phyloP scores from a whole-genome alignment of 2,113 vertebrate species.

The Pterocles orientalis region DNA sequence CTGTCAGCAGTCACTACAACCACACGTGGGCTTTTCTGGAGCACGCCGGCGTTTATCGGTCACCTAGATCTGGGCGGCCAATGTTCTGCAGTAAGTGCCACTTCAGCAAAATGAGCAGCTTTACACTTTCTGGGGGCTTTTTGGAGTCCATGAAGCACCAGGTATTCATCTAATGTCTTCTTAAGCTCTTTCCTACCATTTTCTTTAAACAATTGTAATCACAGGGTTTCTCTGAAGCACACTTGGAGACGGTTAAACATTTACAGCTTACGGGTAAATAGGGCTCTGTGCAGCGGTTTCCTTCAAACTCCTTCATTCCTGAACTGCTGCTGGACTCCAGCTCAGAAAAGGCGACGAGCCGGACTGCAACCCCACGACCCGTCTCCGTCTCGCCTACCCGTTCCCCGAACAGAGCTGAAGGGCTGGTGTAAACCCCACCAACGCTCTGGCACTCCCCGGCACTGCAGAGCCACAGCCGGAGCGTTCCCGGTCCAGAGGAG shows the following conservation, averaged over 20 bases:
- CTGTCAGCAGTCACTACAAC: background rate
- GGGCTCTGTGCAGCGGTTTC: background rate
- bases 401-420: background rate
- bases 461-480: background rate
- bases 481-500: background rate
- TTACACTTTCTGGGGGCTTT: background rate
- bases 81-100: background rate
- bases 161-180: background rate
- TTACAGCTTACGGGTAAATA: conserved; percentile 3
- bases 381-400: background rate
- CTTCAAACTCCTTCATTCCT: background rate
- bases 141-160: background rate
- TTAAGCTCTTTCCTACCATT: background rate
- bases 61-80: background rate
- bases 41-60: accelerated
- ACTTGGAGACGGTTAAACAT: background rate
- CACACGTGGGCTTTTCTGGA: accelerated
- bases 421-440: background rate
- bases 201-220: conserved; percentile 3
- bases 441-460: no score
- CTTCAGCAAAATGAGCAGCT: background rate
- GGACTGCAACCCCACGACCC: background rate
- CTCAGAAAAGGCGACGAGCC: background rate
- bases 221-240: conserved; percentile 13
- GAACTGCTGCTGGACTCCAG: background rate